Base-by-base conservation (phyloP, 2,888 invertebrate species). In the Mythimna impura region DNA sequence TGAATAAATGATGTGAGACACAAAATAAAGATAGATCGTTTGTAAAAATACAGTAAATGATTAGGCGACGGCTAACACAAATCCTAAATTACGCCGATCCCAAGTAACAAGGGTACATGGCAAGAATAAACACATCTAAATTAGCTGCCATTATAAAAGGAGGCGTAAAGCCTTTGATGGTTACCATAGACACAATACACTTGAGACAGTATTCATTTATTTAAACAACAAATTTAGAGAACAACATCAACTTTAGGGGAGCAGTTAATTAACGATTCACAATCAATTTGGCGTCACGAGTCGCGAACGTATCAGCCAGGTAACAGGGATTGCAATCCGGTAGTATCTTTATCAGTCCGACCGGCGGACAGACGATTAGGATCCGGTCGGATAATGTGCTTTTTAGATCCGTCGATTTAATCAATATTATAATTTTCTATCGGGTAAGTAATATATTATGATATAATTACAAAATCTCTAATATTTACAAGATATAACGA, bases 201-300 rank as follows among this genome's bases (percentile, higher is more conserved):
- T 43, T 54, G 43, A 61, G 47, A 63, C 17, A 55, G 9, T 47
- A 25, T 43, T 52, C 52, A 40, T 71, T 40, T 17, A 57, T n/a
- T 57, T 17, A 22, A 40, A 60, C 25, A 25, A 52, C 36, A 12
- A 58, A 36, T 69, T 58, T 54, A 17, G 47, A 8, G 7, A 55
- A 64, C 40, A 34, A 30, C n/a, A 64, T 64, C 50, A 40, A 63
- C 17, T n/a, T 40, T 43, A 58, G 9, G 12, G n/a, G n/a, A 71
- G 36, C n/a, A 50, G 10, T n/a, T 25, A 57, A 14, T 47, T 58
- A n/a, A 36, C 47, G 12, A 25, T 70, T 47, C 34, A 57, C 34
- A 47, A 47, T 47, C 7, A 25, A 36, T 30, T 69, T 66, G 55
- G 8, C 34, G 20, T 47, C 43, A 9, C 22, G 14, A 34, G 5